Conservation (phyloP, 1,140 invertebrate genomes). For the Globodera rostochiensis region DNA sequence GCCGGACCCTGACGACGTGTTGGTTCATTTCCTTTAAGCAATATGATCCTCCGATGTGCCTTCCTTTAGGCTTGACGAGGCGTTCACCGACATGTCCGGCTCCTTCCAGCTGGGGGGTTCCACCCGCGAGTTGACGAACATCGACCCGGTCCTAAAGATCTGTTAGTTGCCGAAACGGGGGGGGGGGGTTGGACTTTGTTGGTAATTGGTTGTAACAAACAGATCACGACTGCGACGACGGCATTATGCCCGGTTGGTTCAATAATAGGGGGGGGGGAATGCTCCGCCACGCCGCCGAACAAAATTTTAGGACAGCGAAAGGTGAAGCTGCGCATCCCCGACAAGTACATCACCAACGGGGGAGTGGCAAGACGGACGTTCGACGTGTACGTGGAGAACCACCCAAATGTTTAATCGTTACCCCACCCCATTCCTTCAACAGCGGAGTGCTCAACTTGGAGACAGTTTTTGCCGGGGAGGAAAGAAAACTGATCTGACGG, state of each 20-base stretch:
- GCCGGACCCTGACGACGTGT: slow-evolving; percentile 50
- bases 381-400: slow-evolving; percentile 37
- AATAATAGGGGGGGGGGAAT: too few species aligned
- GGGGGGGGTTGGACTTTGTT: background rate
- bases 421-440: background rate
- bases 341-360: slow-evolving; percentile 54
- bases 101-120: slow-evolving; percentile 44
- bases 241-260: slow-evolving; percentile 48
- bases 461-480: slow-evolving; percentile 54
- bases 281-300: background rate
- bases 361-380: slow-evolving; percentile 49
- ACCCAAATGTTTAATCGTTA: background rate
- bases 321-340: slow-evolving; percentile 57
- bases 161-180: slow-evolving; percentile 17
- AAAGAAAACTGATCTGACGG: slow-evolving; percentile 50
- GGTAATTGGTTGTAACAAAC: background rate
- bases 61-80: slow-evolving; percentile 41
- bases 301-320: slow-evolving; percentile 42
- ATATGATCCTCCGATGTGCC: background rate
- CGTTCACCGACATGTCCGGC: slow-evolving; percentile 48
- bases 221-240: slow-evolving; percentile 62
- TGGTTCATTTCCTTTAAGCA: background rate
- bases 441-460: slow-evolving; percentile 24
- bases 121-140: slow-evolving; percentile 51
- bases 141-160: slow-evolving; percentile 51